Base-by-base conservation (phyloP, 2,888 invertebrate genomes). In the Mesorhabditis belari region DNA sequence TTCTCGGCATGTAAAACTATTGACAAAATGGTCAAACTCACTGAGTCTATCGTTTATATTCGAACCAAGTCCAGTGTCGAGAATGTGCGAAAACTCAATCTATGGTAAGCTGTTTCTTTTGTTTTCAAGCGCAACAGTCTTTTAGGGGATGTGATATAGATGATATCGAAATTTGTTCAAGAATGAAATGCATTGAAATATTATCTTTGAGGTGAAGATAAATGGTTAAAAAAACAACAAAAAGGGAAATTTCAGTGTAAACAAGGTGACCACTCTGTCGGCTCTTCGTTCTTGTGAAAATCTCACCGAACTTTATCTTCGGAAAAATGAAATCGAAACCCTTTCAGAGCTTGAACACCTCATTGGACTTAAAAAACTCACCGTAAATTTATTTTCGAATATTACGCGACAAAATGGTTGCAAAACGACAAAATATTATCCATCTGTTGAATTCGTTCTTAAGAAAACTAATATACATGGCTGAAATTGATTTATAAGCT, bases 21-120 rank as follows among this genome's bases (percentile, higher is more conserved):
- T 17, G 12, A n/a, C 44, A n/a, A 57, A 44, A 90, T 90, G 91
- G 89, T 91, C 80, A 88, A 88, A 73, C 85, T 95, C 72, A 93
- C 92, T 49, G 93, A 94, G 84, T 91, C 92, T 84, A 91, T 93
- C 89, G 92, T 94, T 79, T 88, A 92, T 81, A 91, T 92, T 61
- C 87, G 93, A 73, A 90, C 93, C 52, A 88, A 90, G 83, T 89
- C 90, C 77, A 92, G 93, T 84, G 86, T 93, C 77, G 86, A 88
- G 55, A 87, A 88, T 79, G 90, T 94, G 68, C 90, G 89, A 84
- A 91, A 92, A 83, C 85, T 94, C 60, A 94, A 95, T 85, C 92
- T 92, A 83, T 95, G 94, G 94, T 92, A 83, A 87, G 88, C 60
- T 50, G 19, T 19, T 24, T 55, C 2, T 26, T 55, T 12, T 2